Conservation (phyloP, 23 tunicate species). For the Diplosoma virens region DNA sequence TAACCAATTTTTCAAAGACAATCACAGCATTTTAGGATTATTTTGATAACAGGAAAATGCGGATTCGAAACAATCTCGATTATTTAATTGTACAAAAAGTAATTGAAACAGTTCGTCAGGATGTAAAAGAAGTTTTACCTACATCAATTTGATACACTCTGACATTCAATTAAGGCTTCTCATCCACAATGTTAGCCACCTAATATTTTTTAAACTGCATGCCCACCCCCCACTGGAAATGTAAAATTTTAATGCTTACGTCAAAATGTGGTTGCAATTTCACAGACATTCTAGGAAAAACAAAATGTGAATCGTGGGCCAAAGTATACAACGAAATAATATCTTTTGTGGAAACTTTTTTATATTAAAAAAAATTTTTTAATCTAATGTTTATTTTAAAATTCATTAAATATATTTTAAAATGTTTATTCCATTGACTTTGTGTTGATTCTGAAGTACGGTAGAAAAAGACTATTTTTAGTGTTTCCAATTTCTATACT, state of each 20-base stretch:
- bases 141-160: background rate
- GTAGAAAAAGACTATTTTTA: background rate
- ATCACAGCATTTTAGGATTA: background rate
- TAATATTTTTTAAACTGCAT: background rate
- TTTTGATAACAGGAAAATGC: background rate
- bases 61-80: too few relatives aligned
- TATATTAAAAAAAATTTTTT: background rate
- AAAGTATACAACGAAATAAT: too few relatives aligned
- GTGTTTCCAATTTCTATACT: background rate
- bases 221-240: background rate
- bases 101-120: background rate
- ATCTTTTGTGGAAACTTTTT: background rate
- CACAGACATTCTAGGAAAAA: background rate
- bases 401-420: background rate
- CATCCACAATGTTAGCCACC: background rate
- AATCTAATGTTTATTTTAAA: background rate
- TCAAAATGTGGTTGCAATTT: background rate
- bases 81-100: background rate
- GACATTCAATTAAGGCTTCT: background rate
- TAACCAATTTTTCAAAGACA: background rate
- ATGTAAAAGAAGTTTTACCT: too few relatives aligned
- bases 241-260: background rate
- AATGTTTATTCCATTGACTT: too few relatives aligned
- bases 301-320: background rate
- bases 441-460: background rate